Percentiles rank a stretch among this genome's conserved stretches.
Evolutionary conservation across 2,888 invertebrate genomes (phyloP).

Genomic region (Apomyelois bistriatella): DNA sequence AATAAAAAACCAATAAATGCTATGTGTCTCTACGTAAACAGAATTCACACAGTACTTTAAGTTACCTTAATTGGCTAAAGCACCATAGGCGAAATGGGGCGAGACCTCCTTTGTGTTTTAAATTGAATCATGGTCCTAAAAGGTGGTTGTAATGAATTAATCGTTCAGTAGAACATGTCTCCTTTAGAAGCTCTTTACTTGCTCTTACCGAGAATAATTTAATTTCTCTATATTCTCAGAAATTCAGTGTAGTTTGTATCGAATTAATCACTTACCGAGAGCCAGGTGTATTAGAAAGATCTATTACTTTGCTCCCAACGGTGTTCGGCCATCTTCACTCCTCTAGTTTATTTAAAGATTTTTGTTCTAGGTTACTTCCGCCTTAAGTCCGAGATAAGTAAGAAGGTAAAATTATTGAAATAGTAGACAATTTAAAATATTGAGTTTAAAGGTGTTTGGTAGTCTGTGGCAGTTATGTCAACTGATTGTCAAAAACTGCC

Average conservation of each 20-base stretch:
- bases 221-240: constrained; percentile 42
- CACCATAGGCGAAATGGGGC: constrained; percentile 29
- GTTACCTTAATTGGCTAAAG: constrained; percentile 9
- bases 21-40: no score
- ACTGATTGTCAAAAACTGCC: no score
- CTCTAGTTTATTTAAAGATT: not conserved
- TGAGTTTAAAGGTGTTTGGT: no score
- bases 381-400: no score
- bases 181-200: constrained; percentile 37
- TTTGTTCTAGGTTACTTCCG: no score
- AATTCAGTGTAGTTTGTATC: constrained; percentile 1
- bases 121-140: constrained; percentile 54
- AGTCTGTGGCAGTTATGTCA: no score
- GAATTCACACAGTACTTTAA: not conserved
- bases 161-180: constrained; percentile 50
- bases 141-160: constrained; percentile 54
- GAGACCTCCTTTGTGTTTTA: constrained; percentile 42
- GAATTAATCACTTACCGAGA: constrained; percentile 5
- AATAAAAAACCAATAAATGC: no score
- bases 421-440: no score
- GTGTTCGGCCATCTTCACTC: not conserved
- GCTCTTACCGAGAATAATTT: constrained; percentile 48
- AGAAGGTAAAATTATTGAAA: no score
- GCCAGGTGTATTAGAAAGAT: not conserved
- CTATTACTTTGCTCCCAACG: not conserved